Evolutionary conservation across 2,888 invertebrate genomes (phyloP).

Genomic region (Sesia apiformis): DNA sequence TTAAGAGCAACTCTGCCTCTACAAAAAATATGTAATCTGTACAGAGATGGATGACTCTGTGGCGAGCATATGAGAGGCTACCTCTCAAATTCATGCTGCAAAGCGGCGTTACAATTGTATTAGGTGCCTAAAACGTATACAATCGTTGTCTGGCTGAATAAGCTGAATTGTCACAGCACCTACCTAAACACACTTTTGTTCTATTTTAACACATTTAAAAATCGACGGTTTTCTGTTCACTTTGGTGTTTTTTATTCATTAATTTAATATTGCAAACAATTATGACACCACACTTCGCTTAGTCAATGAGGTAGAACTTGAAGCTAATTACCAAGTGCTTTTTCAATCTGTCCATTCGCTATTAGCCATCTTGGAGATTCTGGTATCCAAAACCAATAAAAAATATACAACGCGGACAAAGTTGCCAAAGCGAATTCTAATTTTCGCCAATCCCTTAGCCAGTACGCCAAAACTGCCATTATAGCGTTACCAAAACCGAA

Average conservation of each 20-base stretch:
- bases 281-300: neutral
- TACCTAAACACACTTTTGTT: too few species aligned
- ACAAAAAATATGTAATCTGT: too few species aligned
- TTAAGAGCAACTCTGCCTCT: too few species aligned
- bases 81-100: too few species aligned
- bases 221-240: neutral
- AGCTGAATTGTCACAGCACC: too few species aligned
- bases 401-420: slow-evolving; percentile 62
- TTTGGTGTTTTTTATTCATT: neutral
- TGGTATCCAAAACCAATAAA: slow-evolving; percentile 65
- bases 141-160: too few species aligned
- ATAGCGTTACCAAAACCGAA: slow-evolving; percentile 75
- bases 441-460: slow-evolving; percentile 76
- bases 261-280: neutral
- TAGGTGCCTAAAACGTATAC: too few species aligned
- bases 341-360: slow-evolving; percentile 63
- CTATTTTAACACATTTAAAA: too few species aligned
- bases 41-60: too few species aligned
- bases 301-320: neutral
- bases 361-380: slow-evolving; percentile 79
- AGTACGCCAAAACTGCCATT: slow-evolving; percentile 74
- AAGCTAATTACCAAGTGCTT: slow-evolving; percentile 54
- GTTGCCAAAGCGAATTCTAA: slow-evolving; percentile 71
- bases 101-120: too few species aligned
- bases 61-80: too few species aligned